Evolutionary conservation across 2,888 invertebrate genomes (phyloP).

Genomic region (Ormia ochracea): DNA sequence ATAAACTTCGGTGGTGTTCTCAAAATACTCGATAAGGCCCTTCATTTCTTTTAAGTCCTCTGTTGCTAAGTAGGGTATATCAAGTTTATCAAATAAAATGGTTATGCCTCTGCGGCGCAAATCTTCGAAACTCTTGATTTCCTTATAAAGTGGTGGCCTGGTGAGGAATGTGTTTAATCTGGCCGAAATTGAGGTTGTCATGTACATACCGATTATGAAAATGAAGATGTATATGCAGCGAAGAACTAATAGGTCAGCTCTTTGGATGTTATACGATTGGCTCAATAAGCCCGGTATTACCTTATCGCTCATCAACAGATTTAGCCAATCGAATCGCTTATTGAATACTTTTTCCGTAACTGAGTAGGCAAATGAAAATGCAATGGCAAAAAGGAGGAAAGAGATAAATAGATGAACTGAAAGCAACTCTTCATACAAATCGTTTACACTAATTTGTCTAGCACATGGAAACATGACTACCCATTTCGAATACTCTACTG

Average conservation of each 20-base stretch:
- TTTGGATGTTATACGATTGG: slow-evolving; percentile 5
- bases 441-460: not conserved
- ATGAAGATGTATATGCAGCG: slow-evolving; percentile 42
- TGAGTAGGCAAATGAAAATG: slow-evolving; percentile 27
- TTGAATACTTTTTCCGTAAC: slow-evolving; percentile 26
- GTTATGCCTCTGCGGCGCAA: not conserved
- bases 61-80: not conserved
- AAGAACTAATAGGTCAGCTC: not conserved
- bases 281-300: slow-evolving; percentile 47
- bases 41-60: not conserved
- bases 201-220: slow-evolving; percentile 43
- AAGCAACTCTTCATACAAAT: slow-evolving; percentile 17
- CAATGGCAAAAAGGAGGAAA: not conserved
- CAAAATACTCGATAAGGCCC: not conserved
- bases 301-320: slow-evolving; percentile 42
- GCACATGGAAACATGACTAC: slow-evolving; percentile 52
- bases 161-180: slow-evolving; percentile 53
- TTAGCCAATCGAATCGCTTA: not conserved
- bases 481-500: not conserved
- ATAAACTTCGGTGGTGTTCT: not conserved
- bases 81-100: not conserved
- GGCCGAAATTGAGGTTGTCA: slow-evolving; percentile 41
- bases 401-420: not conserved
- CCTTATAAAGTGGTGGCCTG: slow-evolving; percentile 11
- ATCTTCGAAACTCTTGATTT: not conserved